Conservation (phyloP, 2,113 vertebrate genomes). For the Aleadryas rufinucha region DNA sequence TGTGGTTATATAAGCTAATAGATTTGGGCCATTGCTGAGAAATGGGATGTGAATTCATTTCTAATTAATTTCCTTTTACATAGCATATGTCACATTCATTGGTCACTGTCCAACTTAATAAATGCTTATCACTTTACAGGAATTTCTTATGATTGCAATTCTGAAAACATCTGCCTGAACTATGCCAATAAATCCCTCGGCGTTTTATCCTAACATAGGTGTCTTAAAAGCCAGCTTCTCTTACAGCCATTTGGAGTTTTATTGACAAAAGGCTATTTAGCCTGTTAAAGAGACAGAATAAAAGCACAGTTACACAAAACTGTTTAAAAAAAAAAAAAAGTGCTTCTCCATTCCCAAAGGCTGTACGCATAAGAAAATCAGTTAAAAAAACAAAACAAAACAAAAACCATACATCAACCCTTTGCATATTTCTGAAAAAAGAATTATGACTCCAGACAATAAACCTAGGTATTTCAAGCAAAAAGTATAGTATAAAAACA, state of each 20-base stretch:
- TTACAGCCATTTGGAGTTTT: background rate
- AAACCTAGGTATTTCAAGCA: background rate
- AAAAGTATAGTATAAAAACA: background rate
- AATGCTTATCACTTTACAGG: background rate
- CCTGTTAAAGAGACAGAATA: background rate
- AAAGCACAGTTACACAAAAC: background rate
- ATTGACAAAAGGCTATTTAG: background rate
- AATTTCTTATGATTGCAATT: background rate
- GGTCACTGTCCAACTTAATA: background rate
- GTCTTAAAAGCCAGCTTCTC: background rate
- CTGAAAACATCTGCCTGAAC: background rate
- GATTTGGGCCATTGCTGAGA: background rate
- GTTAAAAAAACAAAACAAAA: background rate
- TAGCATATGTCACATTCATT: background rate
- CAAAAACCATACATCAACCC: background rate
- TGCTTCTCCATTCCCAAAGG: background rate
- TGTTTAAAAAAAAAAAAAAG: background rate
- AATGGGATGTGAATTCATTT: background rate
- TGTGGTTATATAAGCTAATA: background rate
- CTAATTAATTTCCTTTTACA: background rate
- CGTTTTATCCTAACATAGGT: background rate
- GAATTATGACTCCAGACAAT: background rate
- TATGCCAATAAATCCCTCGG: background rate
- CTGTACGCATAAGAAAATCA: background rate
- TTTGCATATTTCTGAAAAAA: background rate